Evolutionary conservation across 2,888 invertebrate species (phyloP).

Genomic region (Pocota personata): DNA sequence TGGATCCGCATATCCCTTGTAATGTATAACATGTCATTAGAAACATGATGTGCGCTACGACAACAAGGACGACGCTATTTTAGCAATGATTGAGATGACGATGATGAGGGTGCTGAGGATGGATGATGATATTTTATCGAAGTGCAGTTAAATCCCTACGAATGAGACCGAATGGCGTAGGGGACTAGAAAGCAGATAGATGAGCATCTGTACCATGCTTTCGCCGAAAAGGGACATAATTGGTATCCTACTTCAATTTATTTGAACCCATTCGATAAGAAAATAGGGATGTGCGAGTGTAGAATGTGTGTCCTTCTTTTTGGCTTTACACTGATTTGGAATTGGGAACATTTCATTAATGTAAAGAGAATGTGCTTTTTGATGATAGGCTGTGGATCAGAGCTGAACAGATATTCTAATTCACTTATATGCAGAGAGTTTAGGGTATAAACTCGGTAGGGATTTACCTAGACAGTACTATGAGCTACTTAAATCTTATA

Average conservation of each 20-base stretch:
- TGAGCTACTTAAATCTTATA: too few species aligned
- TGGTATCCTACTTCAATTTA: conserved; percentile 17
- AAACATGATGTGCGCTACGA: conserved; percentile 8
- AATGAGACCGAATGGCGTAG: neutral
- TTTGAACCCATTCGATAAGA: neutral
- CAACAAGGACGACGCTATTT: neutral
- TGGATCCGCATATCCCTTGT: conserved; percentile 40
- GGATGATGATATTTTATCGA: conserved; percentile 19
- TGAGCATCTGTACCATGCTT: neutral
- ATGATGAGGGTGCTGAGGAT: conserved; percentile 11
- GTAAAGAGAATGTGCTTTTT: too few species aligned
- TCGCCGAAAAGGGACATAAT: conserved; percentile 3
- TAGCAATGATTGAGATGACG: neutral
- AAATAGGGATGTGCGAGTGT: neutral
- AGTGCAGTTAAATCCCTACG: conserved; percentile 16
- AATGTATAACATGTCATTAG: conserved; percentile 18
- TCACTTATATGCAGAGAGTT: too few species aligned
- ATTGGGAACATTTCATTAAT: too few species aligned
- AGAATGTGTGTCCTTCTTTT: neutral
- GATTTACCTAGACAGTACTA: too few species aligned
- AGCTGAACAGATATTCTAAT: too few species aligned
- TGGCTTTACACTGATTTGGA: neutral
- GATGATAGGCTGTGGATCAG: too few species aligned
- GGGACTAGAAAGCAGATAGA: neutral
- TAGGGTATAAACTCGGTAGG: too few species aligned